A percentile compares a stretch with the other conserved stretches of the same genome.
These are phyloP conservation scores for Platorchestia sp. DNA, from an alignment of 1,140 invertebrate genomes.

Conservation along the genomic window DNA sequence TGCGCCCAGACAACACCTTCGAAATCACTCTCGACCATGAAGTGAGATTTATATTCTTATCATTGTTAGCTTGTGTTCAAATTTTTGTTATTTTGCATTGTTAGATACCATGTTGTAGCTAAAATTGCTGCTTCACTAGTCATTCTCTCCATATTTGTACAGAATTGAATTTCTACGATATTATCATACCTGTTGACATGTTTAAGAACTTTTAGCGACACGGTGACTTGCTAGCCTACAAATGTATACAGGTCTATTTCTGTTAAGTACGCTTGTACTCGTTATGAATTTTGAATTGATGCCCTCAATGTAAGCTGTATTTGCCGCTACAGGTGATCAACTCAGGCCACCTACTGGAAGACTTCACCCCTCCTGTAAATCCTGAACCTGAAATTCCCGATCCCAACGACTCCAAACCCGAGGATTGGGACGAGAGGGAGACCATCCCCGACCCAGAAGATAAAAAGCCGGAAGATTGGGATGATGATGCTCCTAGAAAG, in stretches of 20 bases:
- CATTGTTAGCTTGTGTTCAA: background rate
- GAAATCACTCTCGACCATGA: slow-evolving; percentile 78
- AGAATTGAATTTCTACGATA: background rate
- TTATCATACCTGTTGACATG: too few relatives aligned
- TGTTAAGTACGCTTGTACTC: too few relatives aligned
- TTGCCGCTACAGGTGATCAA: slow-evolving; percentile 76
- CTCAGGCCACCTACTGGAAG: slow-evolving; percentile 87
- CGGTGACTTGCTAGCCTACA: too few relatives aligned
- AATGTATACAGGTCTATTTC: too few relatives aligned
- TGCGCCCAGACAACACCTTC: slow-evolving; percentile 89
- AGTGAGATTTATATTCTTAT: slow-evolving; percentile 67
- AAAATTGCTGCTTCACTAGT: too few relatives aligned
- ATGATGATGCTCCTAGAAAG: slow-evolving; percentile 51
- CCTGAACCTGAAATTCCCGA: slow-evolving; percentile 97
- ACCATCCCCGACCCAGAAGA: slow-evolving; percentile 49
- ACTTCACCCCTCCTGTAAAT: slow-evolving; percentile 94
- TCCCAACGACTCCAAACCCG: slow-evolving; percentile 89
- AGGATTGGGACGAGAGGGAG: slow-evolving; percentile 80
- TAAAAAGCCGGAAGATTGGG: slow-evolving; percentile 37
- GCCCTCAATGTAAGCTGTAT: slow-evolving; percentile 55
- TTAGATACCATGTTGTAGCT: too few relatives aligned
- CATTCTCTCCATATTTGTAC: background rate
- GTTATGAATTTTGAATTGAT: too few relatives aligned
- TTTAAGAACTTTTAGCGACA: too few relatives aligned
- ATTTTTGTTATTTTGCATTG: too few relatives aligned